Evolutionary conservation across 2,797 vertebrate genomes (phyloP).

Genomic region (Parauchenoglanis ngamensis): DNA sequence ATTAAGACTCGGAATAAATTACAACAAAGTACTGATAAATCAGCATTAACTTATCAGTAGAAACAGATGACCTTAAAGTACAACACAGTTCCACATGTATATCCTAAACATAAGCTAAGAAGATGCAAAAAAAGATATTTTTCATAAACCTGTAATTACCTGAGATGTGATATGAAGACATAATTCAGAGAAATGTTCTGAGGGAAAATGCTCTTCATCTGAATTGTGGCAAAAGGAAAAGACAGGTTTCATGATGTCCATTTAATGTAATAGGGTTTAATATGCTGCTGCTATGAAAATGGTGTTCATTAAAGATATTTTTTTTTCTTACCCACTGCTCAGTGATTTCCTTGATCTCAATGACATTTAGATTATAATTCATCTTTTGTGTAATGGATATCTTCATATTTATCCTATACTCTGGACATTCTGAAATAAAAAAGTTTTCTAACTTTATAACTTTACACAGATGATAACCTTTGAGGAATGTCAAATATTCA

Average conservation of each 20-base stretch:
- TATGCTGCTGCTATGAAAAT: background rate
- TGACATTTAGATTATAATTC: background rate
- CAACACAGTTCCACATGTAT: background rate
- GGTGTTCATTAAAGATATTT: background rate
- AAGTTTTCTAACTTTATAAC: background rate
- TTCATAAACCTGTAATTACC: constrained; percentile 58
- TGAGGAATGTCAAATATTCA: background rate
- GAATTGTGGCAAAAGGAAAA: constrained; percentile 44
- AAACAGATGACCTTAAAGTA: background rate
- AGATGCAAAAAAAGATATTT: background rate
- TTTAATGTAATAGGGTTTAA: background rate
- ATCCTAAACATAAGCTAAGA: background rate
- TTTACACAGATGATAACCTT: background rate
- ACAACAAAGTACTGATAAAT: background rate
- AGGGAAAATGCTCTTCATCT: constrained; percentile 68
- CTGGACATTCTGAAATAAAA: constrained; percentile 66
- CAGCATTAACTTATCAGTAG: background rate
- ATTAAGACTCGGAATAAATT: background rate
- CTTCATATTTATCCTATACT: constrained; percentile 68
- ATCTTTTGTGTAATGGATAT: constrained; percentile 20
- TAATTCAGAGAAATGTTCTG: constrained; percentile 51
- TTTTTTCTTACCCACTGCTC: constrained; percentile 69
- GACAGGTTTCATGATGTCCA: background rate
- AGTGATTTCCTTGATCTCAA: constrained; percentile 54
- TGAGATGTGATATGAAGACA: constrained; percentile 58